Conservation (phyloP, 2,113 vertebrate genomes). For the Phyllostomus discolor region DNA sequence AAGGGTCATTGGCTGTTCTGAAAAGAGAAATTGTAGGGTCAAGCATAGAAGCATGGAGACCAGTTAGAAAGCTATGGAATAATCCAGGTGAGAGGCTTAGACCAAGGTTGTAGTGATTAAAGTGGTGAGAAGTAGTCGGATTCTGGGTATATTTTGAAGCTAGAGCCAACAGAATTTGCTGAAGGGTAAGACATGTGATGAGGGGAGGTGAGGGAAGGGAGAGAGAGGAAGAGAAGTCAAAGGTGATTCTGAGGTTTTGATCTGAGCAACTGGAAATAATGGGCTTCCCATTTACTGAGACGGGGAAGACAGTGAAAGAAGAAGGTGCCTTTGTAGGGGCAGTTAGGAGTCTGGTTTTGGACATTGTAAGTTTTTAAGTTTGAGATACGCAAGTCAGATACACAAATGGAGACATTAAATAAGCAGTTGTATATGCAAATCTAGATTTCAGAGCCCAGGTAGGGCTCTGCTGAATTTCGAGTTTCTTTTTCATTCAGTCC, state of each 20-base stretch:
- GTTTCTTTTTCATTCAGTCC: neutral
- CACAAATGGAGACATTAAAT: neutral
- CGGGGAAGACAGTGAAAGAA: neutral
- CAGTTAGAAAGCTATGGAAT: neutral
- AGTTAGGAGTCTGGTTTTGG: neutral
- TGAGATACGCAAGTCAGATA: neutral
- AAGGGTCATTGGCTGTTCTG: neutral
- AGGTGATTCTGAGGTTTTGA: neutral
- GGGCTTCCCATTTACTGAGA: neutral
- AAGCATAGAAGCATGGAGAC: neutral
- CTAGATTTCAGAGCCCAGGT: neutral
- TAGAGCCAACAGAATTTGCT: neutral
- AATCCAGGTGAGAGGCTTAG: neutral
- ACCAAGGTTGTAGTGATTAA: neutral
- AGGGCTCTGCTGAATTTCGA: neutral
- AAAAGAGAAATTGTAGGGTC: neutral
- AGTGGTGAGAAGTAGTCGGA: neutral
- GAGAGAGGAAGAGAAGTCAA: neutral
- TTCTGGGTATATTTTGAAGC: constrained; percentile 8
- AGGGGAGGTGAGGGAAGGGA: neutral
- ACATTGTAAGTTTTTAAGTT: constrained; percentile 2
- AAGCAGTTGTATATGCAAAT: neutral
- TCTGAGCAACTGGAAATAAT: neutral
- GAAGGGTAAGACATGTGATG: neutral
- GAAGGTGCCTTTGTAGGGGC: neutral